These are phyloP conservation scores for Plecturocebus donacophilus DNA, from an alignment of 2,113 vertebrate genomes.

Conservation along the genomic window DNA sequence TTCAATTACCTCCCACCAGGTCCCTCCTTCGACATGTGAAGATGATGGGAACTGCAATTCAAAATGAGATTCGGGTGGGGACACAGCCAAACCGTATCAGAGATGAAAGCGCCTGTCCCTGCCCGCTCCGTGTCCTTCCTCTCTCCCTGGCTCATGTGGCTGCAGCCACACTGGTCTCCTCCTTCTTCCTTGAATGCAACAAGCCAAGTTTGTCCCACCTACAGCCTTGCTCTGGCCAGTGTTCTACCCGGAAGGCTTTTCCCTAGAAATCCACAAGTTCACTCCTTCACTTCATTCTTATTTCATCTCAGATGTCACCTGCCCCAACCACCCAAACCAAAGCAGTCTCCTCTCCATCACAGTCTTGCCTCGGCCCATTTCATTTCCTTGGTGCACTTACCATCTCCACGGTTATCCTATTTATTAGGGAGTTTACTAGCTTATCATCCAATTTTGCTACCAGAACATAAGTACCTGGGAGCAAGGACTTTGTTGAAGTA, in stretches of 20 bases:
- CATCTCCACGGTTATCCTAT: accelerated
- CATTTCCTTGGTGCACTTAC: neutral
- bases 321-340: neutral
- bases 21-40: too few species aligned
- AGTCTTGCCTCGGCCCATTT: accelerated
- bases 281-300: neutral
- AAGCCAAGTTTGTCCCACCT: neutral
- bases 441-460: neutral
- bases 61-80: too few species aligned
- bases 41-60: too few species aligned
- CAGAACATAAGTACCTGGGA: neutral
- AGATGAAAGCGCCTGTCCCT: too few species aligned
- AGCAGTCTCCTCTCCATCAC: neutral
- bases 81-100: too few species aligned
- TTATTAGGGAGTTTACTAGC: neutral
- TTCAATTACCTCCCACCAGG: too few species aligned
- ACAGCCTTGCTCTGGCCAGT: too few species aligned
- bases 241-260: neutral
- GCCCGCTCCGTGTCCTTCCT: too few species aligned
- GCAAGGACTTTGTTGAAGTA: accelerated
- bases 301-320: neutral
- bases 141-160: accelerated
- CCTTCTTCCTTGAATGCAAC: neutral
- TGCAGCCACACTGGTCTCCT: too few species aligned
- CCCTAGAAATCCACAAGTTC: neutral